Evolutionary conservation across 2,888 invertebrate species (phyloP).

Genomic region (Aspidiotus destructor): DNA sequence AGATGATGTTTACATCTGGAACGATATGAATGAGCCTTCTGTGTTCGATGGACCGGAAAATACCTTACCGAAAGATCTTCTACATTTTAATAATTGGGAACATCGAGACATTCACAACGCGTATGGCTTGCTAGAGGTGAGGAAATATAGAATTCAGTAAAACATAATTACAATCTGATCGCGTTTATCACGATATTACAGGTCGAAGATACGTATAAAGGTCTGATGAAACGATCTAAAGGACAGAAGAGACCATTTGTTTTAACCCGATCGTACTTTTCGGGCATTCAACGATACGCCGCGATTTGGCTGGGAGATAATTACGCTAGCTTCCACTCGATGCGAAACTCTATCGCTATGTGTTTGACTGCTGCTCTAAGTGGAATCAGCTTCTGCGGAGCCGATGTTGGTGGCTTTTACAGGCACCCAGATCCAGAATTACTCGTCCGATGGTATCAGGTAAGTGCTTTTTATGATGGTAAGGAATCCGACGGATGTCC

Average conservation of each 20-base stretch:
- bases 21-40: slow-evolving; percentile 99
- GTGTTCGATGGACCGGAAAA: slow-evolving; percentile 98
- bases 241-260: slow-evolving; percentile 79
- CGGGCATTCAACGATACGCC: slow-evolving; percentile 82
- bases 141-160: background rate
- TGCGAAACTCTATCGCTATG: slow-evolving; percentile 83
- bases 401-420: slow-evolving; percentile 98
- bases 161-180: slow-evolving; percentile 32
- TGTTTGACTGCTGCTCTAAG: slow-evolving; percentile 74
- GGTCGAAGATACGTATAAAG: slow-evolving; percentile 53
- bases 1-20: slow-evolving; percentile 85
- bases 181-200: background rate
- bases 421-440: slow-evolving; percentile 87
- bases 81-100: slow-evolving; percentile 80
- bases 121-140: slow-evolving; percentile 60
- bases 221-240: slow-evolving; percentile 48
- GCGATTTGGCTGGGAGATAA: slow-evolving; percentile 99
- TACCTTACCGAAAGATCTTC: slow-evolving; percentile 91
- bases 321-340: slow-evolving; percentile 85
- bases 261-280: slow-evolving; percentile 77
- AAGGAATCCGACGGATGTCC: background rate
- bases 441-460: slow-evolving; percentile 88
- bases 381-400: slow-evolving; percentile 86
- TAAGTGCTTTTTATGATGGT: background rate
- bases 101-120: slow-evolving; percentile 91